These are phyloP conservation scores for Gila robusta DNA, from an alignment of 2,797 vertebrate genomes.

Conservation along the genomic window DNA sequence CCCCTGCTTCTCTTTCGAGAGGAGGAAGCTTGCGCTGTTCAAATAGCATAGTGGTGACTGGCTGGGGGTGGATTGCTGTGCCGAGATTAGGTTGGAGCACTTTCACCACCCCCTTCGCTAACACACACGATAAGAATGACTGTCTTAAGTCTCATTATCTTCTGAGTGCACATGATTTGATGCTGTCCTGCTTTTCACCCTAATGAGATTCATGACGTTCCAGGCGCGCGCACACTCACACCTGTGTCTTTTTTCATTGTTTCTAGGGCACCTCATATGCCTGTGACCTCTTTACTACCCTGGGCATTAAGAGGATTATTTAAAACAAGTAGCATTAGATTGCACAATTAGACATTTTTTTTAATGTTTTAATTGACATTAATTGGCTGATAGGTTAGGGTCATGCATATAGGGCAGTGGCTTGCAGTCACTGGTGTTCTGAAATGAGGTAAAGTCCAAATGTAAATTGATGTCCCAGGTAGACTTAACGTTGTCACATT, in stretches of 20 bases:
- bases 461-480: too few relatives aligned
- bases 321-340: neutral
- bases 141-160: slow-evolving; percentile 17
- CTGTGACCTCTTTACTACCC: neutral
- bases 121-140: slow-evolving; percentile 11
- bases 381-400: neutral
- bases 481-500: too few relatives aligned
- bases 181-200: neutral
- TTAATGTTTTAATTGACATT: neutral
- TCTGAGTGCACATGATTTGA: slow-evolving; percentile 29
- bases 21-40: slow-evolving; percentile 42
- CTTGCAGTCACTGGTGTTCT: too few relatives aligned
- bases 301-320: neutral
- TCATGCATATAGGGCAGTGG: too few relatives aligned
- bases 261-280: slow-evolving; percentile 1
- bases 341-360: neutral
- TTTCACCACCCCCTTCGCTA: neutral
- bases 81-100: slow-evolving; percentile 6
- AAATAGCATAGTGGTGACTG: slow-evolving; percentile 28
- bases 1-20: slow-evolving; percentile 49
- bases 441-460: too few relatives aligned
- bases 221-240: neutral
- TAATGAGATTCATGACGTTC: slow-evolving; percentile 9
- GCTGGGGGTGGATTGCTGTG: slow-evolving; percentile 45
- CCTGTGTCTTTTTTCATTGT: neutral